Base-by-base conservation (phyloP, 2,113 vertebrate genomes). In the Pedionomus torquatus region DNA sequence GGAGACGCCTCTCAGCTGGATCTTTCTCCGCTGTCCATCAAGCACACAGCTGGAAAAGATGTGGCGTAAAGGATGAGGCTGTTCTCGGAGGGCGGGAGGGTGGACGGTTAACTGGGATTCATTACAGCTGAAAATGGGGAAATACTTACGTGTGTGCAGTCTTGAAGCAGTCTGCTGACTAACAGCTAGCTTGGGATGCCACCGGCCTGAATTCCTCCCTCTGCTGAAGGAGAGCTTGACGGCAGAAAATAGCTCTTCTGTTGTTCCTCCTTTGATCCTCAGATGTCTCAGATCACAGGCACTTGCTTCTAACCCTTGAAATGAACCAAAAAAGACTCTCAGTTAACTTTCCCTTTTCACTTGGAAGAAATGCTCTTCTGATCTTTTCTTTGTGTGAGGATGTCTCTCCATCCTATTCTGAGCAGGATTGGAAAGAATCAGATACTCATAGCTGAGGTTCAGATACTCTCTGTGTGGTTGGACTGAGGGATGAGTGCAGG, bases 81-180 rank as follows among this genome's bases (percentile, higher is more conserved):
- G 24, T 30, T 16, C 13, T 54, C 21, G 11, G 31, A 37, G 41
- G n/a, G 61, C 37, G 57, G 13, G 18, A 37, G 35, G 12, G 33
- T 41, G 43, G 48, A 43, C 41, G 28, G 35, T 58, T 52, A 46
- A 28, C 9, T 33, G 57, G 18, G 43, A 23, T 44, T 60, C 10
- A 5, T 54, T 43, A 43, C 30, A 16, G 31, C 13, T 69, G 33
- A 43, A 55, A 63, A 64, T 25, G 21, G 17, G 37, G 54, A 19
- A 54, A 17, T 49, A 7, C 33, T 65, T 41, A 41, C 5, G 19
- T 5, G 1, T 19, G 12, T 1, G 0, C 19, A 24, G 16, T 55
- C 35, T 69, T 84, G 44, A 21, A 69, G 43, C 28, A 57, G 20
- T 63, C 49, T n/a, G 11, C 17, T 74, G 30, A 18, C 33, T 48